phyloP scores from a whole-genome alignment of 2,113 vertebrate species.

The Psephotus haematonotus region DNA sequence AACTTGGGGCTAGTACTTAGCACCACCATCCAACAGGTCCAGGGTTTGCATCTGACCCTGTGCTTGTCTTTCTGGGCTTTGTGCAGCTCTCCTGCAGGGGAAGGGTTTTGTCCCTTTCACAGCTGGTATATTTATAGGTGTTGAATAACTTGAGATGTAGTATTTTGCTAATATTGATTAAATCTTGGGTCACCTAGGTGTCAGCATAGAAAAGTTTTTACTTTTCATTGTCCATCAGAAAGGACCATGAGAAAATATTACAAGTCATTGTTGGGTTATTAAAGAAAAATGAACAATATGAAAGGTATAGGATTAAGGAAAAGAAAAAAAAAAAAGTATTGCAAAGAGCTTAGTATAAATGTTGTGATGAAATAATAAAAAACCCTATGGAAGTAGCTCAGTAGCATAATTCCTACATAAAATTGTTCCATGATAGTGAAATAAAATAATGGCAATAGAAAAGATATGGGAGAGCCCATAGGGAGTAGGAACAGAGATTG shows the following conservation, averaged over 20 bases:
- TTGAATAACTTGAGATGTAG: not conserved
- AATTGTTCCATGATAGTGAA: not conserved
- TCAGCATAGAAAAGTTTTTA: not conserved
- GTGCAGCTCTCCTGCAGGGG: not conserved
- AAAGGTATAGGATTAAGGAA: not conserved
- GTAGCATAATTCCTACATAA: not conserved
- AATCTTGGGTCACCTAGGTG: not conserved
- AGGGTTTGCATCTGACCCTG: rapidly evolving
- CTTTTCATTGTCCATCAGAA: not conserved
- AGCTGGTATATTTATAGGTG: not conserved
- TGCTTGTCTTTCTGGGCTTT: not conserved
- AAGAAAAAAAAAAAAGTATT: not conserved
- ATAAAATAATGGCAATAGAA: not conserved
- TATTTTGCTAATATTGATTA: not conserved
- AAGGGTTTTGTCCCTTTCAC: not conserved
- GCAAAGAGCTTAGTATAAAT: not conserved
- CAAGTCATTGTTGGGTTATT: not conserved
- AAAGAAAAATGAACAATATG: not conserved
- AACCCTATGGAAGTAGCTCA: not conserved
- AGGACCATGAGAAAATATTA: not conserved
- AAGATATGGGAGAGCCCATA: not conserved
- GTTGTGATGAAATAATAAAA: not conserved
- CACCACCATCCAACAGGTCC: rapidly evolving
- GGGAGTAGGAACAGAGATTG: not conserved
- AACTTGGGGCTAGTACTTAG: rapidly evolving